phyloP scores from a whole-genome alignment of 2,113 vertebrate species.

The Grallaria varia region DNA sequence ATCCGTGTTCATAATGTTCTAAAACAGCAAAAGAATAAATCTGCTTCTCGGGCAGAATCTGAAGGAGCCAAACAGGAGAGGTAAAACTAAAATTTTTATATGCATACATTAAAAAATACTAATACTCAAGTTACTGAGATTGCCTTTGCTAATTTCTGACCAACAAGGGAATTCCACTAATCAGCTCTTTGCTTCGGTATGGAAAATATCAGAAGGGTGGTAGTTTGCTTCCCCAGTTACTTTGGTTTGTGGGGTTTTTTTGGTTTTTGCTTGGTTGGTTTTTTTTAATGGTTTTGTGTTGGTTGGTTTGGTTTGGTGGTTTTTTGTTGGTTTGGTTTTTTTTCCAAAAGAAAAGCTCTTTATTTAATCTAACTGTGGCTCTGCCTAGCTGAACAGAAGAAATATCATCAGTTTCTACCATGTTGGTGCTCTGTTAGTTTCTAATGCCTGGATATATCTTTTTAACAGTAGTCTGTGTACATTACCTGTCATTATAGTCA shows the following conservation, averaged over 20 bases:
- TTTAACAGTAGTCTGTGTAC: neutral
- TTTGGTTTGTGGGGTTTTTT: neutral
- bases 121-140: neutral
- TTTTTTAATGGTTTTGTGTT: neutral
- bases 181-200: neutral
- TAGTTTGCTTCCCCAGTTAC: neutral
- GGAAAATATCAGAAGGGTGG: neutral
- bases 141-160: neutral
- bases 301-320: neutral
- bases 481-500: neutral
- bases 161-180: neutral
- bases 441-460: neutral
- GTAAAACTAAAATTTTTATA: conserved; percentile 63
- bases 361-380: neutral
- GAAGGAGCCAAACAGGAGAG: conserved; percentile 86
- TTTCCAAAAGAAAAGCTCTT: neutral
- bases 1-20: conserved; percentile 97
- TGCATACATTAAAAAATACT: neutral
- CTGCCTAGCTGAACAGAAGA: neutral
- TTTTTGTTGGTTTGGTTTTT: neutral
- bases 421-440: neutral
- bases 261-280: too few species aligned
- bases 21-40: conserved; percentile 94
- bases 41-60: conserved; percentile 77
- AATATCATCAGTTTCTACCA: neutral